A percentile compares a stretch with the other conserved stretches of the same genome.
phyloP scores from a whole-genome alignment of 2,797 vertebrate species.

The Xenops minutus region DNA sequence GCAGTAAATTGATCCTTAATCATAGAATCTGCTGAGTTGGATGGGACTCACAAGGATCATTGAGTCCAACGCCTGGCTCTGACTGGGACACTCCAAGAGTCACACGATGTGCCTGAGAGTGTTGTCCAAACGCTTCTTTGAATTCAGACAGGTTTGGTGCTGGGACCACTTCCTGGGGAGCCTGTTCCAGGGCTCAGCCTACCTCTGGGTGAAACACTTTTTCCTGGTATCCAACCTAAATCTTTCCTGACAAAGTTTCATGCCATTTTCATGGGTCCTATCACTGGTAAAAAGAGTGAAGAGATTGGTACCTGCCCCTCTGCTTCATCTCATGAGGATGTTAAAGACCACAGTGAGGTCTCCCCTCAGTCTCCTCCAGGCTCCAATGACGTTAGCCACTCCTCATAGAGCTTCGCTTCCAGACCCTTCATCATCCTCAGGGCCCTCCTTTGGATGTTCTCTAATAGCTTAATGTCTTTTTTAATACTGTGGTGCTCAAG shows the following conservation, averaged over 20 bases:
- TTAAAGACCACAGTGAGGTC: background rate
- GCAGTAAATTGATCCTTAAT: slow-evolving; percentile 13
- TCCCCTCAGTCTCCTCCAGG: background rate
- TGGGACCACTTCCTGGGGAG: background rate
- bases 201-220: background rate
- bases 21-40: background rate
- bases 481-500: background rate
- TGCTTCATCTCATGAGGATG: background rate
- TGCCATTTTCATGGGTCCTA: background rate
- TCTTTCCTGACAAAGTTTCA: background rate
- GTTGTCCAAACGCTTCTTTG: background rate
- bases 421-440: background rate
- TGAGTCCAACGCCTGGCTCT: background rate
- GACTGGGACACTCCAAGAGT: background rate
- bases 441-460: background rate
- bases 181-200: background rate
- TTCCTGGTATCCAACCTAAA: background rate
- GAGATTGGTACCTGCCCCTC: background rate
- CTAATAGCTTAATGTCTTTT: background rate
- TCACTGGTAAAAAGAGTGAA: background rate
- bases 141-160: background rate
- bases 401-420: background rate
- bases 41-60: background rate
- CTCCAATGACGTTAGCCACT: background rate
- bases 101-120: background rate